Base-by-base conservation (phyloP, 23 tunicate genomes). In the Styela clava region DNA sequence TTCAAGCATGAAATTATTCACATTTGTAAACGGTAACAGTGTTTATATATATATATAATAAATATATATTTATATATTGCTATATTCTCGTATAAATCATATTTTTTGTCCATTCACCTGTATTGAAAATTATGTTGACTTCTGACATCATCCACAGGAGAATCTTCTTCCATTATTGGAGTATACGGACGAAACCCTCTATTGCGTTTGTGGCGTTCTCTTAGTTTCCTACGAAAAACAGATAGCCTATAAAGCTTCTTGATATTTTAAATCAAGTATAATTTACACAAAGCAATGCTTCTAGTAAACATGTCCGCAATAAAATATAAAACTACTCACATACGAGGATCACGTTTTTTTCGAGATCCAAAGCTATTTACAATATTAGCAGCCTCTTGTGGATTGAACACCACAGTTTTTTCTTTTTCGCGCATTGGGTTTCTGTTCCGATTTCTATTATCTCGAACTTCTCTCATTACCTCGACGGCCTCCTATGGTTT, bases 331-430 rank as follows among this genome's bases (percentile, higher is more conserved):
- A n/a, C n/a, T 44, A 44, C 56, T 44, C 12, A 44, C 56, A 44
- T 5, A 44, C 56, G 56, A 5, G 56, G 56, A 44, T 44, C 56
- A 5, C 56, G 56, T 5, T 44, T 44, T 44, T 44, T 44, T 64
- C 82, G 81, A 24, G 73, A 71, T 25, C 51, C 31, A 64, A 74
- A 82, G 3, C 35, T 67, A 73, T 91, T 91, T 23, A 85, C 32
- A n/a, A 91, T 82, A 56, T 86, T 69, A 24, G 97, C 90, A 16
- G 85, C 82, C 84, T 91, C 85, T 22, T 91, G 90, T 23, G 90
- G 87, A 23, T 78, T 67, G 24, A 86, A 69, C 19, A 86, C 61
- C 52, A 86, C 86, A 18, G 83, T 85, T 31, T 91, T 78, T 77
- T 91, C 90, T 30, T 89, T 74, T 23, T 78, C 68, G 26, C 63